phyloP scores from a whole-genome alignment of 2,113 vertebrate species.

The Phocoena phocoena region DNA sequence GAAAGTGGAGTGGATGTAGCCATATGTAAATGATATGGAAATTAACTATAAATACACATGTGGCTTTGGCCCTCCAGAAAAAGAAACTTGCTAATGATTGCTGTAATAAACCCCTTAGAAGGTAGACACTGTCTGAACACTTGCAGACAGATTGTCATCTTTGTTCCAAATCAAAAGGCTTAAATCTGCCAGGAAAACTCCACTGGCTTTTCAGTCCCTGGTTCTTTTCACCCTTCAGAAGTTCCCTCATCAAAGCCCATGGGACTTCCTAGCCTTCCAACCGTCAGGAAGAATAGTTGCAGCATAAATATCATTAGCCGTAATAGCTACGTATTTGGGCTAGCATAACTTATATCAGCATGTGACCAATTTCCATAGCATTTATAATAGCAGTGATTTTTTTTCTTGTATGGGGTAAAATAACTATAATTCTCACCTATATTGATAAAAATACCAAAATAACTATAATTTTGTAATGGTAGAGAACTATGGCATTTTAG shows the following conservation, averaged over 20 bases:
- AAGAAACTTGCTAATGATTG: neutral
- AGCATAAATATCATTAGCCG: neutral
- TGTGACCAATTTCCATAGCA: slow-evolving; percentile 37
- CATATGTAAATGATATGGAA: slow-evolving; percentile 47
- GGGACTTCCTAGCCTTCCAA: neutral
- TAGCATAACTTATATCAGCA: neutral
- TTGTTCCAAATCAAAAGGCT: slow-evolving; percentile 46
- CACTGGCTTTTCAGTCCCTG: neutral
- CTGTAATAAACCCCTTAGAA: slow-evolving; percentile 18
- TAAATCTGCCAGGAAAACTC: slow-evolving; percentile 15
- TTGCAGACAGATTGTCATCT: slow-evolving; percentile 45
- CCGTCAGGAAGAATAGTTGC: neutral
- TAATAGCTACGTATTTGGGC: neutral
- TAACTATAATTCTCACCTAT: slow-evolving; percentile 54
- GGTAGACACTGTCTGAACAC: neutral
- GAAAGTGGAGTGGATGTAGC: neutral
- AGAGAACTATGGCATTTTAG: neutral
- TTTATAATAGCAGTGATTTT: slow-evolving; percentile 56
- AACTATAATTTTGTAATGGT: slow-evolving; percentile 41
- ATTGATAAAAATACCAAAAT: slow-evolving; percentile 47
- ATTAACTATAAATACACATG: neutral
- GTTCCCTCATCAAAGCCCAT: slow-evolving; percentile 2
- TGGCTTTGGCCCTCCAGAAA: neutral
- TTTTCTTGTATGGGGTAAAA: slow-evolving; percentile 48
- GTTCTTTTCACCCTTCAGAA: slow-evolving; percentile 25